These are phyloP conservation scores for Ecdyonurus torrentis DNA, from an alignment of 2,888 invertebrate species.

Conservation along the genomic window DNA sequence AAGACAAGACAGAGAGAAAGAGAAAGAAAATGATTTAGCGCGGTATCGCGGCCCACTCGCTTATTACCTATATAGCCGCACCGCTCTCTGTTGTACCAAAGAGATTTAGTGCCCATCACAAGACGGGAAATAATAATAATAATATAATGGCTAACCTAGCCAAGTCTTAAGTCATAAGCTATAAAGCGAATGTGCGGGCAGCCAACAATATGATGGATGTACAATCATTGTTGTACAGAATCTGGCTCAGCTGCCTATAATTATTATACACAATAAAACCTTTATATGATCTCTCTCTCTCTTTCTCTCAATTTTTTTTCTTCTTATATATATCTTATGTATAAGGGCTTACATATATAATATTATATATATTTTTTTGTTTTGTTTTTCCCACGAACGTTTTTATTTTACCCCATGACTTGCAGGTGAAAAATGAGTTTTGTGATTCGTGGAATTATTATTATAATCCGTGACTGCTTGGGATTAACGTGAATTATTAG, in stretches of 20 bases:
- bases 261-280: neutral
- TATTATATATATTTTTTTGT: neutral
- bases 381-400: neutral
- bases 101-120: neutral
- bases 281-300: neutral
- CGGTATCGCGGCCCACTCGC: neutral
- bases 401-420: neutral
- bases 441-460: neutral
- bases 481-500: too few species aligned
- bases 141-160: neutral
- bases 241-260: neutral
- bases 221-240: neutral
- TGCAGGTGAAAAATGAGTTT: neutral
- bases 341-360: too few species aligned
- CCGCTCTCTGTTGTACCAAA: neutral
- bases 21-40: neutral
- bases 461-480: neutral
- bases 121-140: neutral
- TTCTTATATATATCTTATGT: too few species aligned
- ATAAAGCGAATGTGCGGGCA: neutral
- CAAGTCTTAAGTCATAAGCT: too few species aligned
- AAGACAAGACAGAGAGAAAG: neutral
- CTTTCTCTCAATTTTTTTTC: neutral
- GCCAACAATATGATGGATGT: neutral
- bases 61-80: neutral